Evolutionary conservation across 1,140 invertebrate species (phyloP).

Genomic region (Thaumetopoea pityocampa): DNA sequence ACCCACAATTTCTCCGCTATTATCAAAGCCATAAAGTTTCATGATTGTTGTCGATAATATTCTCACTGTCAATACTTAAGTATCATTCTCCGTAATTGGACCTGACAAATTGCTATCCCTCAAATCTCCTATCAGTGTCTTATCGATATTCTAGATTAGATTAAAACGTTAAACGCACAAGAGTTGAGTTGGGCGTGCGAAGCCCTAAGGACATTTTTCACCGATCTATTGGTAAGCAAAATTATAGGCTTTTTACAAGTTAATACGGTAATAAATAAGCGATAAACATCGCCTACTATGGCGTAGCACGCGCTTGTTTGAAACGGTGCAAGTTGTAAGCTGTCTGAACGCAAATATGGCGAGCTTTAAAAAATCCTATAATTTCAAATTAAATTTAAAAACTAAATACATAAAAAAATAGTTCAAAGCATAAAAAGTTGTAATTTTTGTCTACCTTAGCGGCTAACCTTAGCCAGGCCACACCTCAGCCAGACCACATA

Average conservation of each 20-base stretch:
- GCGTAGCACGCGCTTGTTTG: constrained; percentile 36
- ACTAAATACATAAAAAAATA: too few species aligned
- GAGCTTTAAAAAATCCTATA: too few species aligned
- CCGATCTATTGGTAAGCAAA: constrained; percentile 29
- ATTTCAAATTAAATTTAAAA: too few species aligned
- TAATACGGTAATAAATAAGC: constrained; percentile 51
- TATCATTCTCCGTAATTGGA: constrained; percentile 5
- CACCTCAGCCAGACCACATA: too few species aligned
- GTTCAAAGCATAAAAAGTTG: too few species aligned
- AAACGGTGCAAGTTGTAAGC: constrained; percentile 20
- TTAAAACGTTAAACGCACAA: constrained; percentile 13
- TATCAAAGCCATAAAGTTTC: constrained; percentile 3
- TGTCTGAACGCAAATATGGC: too few species aligned
- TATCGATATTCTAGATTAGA: constrained; percentile 30
- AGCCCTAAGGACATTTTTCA: constrained; percentile 55
- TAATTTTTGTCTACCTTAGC: too few species aligned
- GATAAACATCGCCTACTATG: constrained; percentile 43
- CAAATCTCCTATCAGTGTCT: constrained; percentile 3
- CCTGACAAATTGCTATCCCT: constrained; percentile 8
- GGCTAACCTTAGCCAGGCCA: too few species aligned
- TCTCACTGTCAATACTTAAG: constrained; percentile 7
- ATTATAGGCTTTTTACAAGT: constrained; percentile 60
- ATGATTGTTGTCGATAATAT: constrained; percentile 5
- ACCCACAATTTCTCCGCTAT: too few species aligned
- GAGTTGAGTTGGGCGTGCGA: constrained; percentile 18